Evolutionary conservation across 2,113 vertebrate genomes (phyloP).

Genomic region (Sciurus niger): DNA sequence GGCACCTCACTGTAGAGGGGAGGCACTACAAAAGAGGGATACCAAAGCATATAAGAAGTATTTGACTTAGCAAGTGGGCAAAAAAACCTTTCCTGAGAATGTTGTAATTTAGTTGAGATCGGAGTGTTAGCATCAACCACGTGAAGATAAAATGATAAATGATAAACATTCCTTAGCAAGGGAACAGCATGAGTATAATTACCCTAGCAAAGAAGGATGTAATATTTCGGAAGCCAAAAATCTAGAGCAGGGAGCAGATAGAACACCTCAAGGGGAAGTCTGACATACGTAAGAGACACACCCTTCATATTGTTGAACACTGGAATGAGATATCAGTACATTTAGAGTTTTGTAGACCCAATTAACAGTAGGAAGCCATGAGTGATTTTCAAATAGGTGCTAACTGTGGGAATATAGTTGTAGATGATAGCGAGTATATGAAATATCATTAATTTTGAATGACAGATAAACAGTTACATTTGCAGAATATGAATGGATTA

Average conservation of each 20-base stretch:
- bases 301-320: neutral
- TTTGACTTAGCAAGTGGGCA: neutral
- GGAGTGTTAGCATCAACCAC: neutral
- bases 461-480: neutral
- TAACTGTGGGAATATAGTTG: neutral
- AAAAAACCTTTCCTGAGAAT: neutral
- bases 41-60: neutral
- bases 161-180: neutral
- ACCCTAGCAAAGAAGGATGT: neutral
- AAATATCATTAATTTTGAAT: neutral
- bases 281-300: neutral
- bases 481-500: neutral
- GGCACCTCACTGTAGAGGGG: neutral
- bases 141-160: neutral
- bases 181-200: neutral
- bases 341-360: neutral
- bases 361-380: neutral
- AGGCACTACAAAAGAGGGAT: neutral
- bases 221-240: neutral
- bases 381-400: neutral
- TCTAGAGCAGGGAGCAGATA: neutral
- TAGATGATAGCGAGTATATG: neutral
- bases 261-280: neutral
- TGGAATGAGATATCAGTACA: neutral
- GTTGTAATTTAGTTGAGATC: neutral